Conservation (phyloP, 2,113 vertebrate genomes). For the Amphiprion percula region DNA sequence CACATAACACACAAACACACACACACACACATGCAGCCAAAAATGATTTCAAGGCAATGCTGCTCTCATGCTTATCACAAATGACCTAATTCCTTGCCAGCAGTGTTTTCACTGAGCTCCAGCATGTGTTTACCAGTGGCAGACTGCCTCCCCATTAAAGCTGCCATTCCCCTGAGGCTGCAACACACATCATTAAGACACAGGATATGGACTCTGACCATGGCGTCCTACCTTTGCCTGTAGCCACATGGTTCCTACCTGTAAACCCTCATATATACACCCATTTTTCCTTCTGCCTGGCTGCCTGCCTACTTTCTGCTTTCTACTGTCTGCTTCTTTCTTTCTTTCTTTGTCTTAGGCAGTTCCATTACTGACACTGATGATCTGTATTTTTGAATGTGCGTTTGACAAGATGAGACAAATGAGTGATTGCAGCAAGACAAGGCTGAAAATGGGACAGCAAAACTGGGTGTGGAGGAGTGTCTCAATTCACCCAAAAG, state of each 20-base stretch:
- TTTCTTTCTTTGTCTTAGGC: neutral
- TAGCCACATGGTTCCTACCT: conserved; percentile 81
- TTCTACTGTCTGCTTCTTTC: conserved; percentile 15
- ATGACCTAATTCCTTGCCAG: conserved; percentile 75
- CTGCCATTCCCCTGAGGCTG: conserved; percentile 71
- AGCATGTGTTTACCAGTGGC: conserved; percentile 83
- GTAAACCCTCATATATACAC: conserved; percentile 70
- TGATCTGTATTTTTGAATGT: conserved; percentile 53
- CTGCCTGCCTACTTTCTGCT: conserved; percentile 50
- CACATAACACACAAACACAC: conserved; percentile 35
- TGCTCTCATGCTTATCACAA: conserved; percentile 77
- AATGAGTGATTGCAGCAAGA: conserved; percentile 58
- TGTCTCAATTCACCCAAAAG: conserved; percentile 47
- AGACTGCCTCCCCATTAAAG: conserved; percentile 81
- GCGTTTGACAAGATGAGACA: conserved; percentile 43
- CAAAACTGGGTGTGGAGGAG: conserved; percentile 8
- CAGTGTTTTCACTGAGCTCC: conserved; percentile 73
- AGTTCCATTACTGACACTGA: too few relatives aligned
- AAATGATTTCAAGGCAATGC: conserved; percentile 66
- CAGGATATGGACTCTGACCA: conserved; percentile 80
- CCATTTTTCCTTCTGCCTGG: conserved; percentile 58
- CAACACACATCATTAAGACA: conserved; percentile 77
- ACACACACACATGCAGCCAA: conserved; percentile 32
- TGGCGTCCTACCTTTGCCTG: conserved; percentile 71
- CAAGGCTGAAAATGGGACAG: conserved; percentile 17